Base-by-base conservation (phyloP, 1,140 invertebrate genomes). In the Asbolus verrucosus region DNA sequence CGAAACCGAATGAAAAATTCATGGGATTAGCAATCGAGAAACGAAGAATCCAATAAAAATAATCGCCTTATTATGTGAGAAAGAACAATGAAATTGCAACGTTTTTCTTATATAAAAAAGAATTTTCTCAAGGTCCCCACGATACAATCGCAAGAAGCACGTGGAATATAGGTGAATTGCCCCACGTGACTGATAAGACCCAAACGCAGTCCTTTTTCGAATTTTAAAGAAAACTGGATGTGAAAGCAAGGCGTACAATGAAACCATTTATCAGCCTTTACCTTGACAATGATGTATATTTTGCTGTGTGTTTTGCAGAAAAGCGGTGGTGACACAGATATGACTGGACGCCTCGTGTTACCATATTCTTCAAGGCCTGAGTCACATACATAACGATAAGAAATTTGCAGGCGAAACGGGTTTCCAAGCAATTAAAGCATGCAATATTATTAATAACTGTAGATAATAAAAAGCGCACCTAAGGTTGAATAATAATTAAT, bases 291-390 rank as follows among this genome's bases (percentile, higher is more conserved):
- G 15, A 19, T 24, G 6, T n/a, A 50, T 50, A n/a, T 3, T 18
- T 50, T 50, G 9, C 6, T 2, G 9, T 11, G 18, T n/a, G 9
- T 50, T 50, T 21, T 50, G 5, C 9, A n/a, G 21, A 19, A 54
- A 54, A 43, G n/a, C 18, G 2, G 18, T 2, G 21, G 18, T 54
- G 46, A 54, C 46, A 54, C 46, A 54, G 46, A 54, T 54, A 54
- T 54, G 46, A 54, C 46, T 54, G 9, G 41, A 46, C 41, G 41
- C 3, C 9, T 50, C 16, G 16, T n/a, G n/a, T 54, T 54, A 54
- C 46, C 46, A 27, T 27, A 46, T 27, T 24, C 27, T 27, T 21
- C 46, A 54, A 54, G 46, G 46, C 9, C 46, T 54, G 46, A 54
- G 46, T 54, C 46, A 54, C 27, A 11, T 27, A n/a, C n/a, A 18